Evolutionary conservation across 1,140 invertebrate genomes (phyloP), one percentile per base, ranked within the genome.

Genomic region (Neoseiulus cucumeris): DNA sequence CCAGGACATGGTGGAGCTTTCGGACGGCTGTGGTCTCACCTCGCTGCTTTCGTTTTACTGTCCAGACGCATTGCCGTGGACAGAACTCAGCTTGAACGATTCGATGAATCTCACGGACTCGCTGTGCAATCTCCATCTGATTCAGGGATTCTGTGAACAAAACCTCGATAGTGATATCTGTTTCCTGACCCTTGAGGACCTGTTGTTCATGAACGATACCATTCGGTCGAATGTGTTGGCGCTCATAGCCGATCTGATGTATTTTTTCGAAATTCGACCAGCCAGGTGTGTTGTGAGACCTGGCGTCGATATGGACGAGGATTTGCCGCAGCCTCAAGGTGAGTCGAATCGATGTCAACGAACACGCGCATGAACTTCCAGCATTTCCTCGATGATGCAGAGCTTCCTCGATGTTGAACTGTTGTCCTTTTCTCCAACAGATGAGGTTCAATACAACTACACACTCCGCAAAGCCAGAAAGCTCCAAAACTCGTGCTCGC

Each of bases 221-320:
- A 89, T 94, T 84, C 86, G 85, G 72, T 85, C 89, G 72, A 98
- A 97, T 80, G 79, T 98, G 71, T 81, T 94, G 69, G 88, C 89
- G 45, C 87, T 98, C 78, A 78, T 98, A 68, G 90, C 93, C 65
- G 93, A 98, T 76, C 81, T 98, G 68, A 97, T 97, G 75, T 91
- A 91, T 74, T 82, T 91, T 67, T 81, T 97, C 73, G 94, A 98
- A 80, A 87, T 94, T 66, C 86, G 90, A 79, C 88, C 89, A 6
- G 87, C 86, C 9, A 86, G 88, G 73, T 89, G 87, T 75, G 88
- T 91, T 45, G 83, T 84, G 70, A 84, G 87, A 72, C 86, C 86
- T 1, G 69, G 70, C 5, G 69, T 68, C 9, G 42, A 66, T 59
- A 44, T 42, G 39, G 42, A 47, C 67, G 68, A 70, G 59, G 28